Base-by-base conservation (phyloP, 1,140 invertebrate species). In the Galleria mellonella region DNA sequence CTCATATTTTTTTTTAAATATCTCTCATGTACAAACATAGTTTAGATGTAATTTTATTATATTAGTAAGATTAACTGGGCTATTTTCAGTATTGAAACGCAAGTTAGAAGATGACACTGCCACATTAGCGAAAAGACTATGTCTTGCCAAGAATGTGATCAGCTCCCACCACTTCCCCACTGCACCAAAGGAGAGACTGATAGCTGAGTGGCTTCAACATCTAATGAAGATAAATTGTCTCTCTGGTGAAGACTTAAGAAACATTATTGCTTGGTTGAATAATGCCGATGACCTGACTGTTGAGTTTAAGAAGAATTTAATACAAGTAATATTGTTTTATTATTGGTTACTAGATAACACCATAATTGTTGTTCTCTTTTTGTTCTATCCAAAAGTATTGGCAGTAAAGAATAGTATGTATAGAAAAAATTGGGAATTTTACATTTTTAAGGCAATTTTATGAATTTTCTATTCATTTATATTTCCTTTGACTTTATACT, bases 41-140 rank as follows among this genome's bases (percentile, higher is more conserved):
- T n/a, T n/a, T n/a, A n/a, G n/a, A n/a, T n/a, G n/a, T n/a, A n/a
- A n/a, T n/a, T n/a, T n/a, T n/a, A n/a, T n/a, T n/a, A n/a, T n/a
- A n/a, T n/a, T n/a, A n/a, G n/a, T n/a, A n/a, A n/a, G n/a, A n/a
- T n/a, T n/a, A n/a, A n/a, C n/a, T n/a, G n/a, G n/a, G n/a, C n/a
- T n/a, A n/a, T 23, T 75, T 65, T 33, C 53, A 85, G 81, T 75
- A 58, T 46, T 85, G 32, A 85, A 85, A 62, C 68, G 81, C 4
- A 62, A 63, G 4, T 47, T 85, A 9, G 59, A 72, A 7, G 73
- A 85, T 42, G 60, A 73, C 7, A 42, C 43, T 1, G 68, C 51
- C 35, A 57, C 72, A 0, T 32, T 85, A 15, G 56, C 74, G 0
- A 85, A 85, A 46, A 43, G 81, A 3, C 46, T 85, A 0, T 72